Percentiles rank a stretch among this genome's conserved stretches.
Conservation (phyloP, 2,888 invertebrate species). For the Pseudeuparius sepicola region DNA sequence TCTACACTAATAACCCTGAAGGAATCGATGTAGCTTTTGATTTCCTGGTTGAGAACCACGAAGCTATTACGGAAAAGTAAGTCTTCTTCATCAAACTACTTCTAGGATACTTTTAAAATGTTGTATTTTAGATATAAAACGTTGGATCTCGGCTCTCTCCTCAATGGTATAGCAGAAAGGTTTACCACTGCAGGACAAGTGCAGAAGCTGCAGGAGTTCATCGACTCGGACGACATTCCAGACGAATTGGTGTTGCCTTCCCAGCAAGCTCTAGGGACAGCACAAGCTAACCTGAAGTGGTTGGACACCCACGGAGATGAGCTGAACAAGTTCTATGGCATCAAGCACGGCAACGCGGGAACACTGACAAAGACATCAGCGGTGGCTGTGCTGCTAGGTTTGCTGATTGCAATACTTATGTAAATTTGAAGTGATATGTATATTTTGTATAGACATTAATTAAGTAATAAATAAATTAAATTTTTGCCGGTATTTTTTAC, state of each 20-base stretch:
- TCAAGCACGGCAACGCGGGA: no score
- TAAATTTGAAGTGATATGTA: no score
- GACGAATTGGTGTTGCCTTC: conserved; percentile 13
- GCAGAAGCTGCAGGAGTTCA: conserved; percentile 10
- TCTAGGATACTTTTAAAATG: no score
- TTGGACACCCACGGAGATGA: conserved; percentile 11
- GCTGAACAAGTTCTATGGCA: conserved; percentile 13
- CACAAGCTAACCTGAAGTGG: conserved; percentile 19
- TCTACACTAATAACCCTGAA: conserved; percentile 41
- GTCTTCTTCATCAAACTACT: no score
- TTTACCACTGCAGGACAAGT: conserved; percentile 15
- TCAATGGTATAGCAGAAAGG: conserved; percentile 14
- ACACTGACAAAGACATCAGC: no score
- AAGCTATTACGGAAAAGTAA: conserved; percentile 12
- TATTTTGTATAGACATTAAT: no score
- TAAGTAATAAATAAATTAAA: no score
- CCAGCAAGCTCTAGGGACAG: conserved; percentile 17
- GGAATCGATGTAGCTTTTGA: conserved; percentile 43
- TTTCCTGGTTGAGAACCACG: conserved; percentile 41
- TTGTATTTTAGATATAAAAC: no score
- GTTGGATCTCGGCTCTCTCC: conserved; percentile 4
- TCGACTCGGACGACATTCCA: no score
- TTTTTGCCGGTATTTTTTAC: no score
- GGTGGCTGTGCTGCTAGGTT: no score
- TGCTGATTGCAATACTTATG: no score